A percentile compares a stretch with the other conserved stretches of the same genome.
phyloP scores from a whole-genome alignment of 2,888 invertebrate genomes.

The Oconnorella tubifera region DNA sequence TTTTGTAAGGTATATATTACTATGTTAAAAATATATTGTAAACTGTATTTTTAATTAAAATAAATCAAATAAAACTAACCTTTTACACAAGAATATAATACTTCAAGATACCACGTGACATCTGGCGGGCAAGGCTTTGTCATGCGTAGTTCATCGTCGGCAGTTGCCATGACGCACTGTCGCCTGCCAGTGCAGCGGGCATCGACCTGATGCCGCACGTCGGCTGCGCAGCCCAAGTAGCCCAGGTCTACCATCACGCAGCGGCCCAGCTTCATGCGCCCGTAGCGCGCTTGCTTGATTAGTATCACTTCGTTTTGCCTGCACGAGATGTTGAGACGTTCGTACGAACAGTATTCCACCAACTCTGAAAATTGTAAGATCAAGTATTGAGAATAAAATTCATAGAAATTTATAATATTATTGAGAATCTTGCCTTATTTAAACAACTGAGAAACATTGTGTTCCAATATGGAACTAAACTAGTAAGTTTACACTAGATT shows the following conservation, averaged over 20 bases:
- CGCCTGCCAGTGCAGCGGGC: conserved; percentile 19
- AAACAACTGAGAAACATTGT: too few relatives aligned
- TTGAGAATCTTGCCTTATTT: too few relatives aligned
- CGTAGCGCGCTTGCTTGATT: conserved; percentile 21
- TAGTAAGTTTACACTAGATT: too few relatives aligned
- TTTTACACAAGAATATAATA: conserved; percentile 16
- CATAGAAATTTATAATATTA: too few relatives aligned
- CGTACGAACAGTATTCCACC: conserved; percentile 18
- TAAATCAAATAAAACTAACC: too few relatives aligned
- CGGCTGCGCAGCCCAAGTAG: conserved; percentile 22
- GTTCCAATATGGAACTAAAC: too few relatives aligned
- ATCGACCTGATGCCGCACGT: conserved; percentile 22
- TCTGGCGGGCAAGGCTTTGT: conserved; percentile 23
- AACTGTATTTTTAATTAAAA: too few relatives aligned
- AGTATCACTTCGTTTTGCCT: conserved; percentile 16
- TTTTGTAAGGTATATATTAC: too few relatives aligned
- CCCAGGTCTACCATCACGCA: conserved; percentile 25
- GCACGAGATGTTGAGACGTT: conserved; percentile 20
- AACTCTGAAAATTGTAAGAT: conserved; percentile 12
- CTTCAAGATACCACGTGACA: conserved; percentile 25
- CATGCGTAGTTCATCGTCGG: conserved; percentile 12
- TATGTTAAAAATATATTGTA: too few relatives aligned
- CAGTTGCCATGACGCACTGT: conserved; percentile 15
- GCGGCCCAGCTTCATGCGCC: conserved; percentile 24
- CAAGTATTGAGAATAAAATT: too few relatives aligned